Evolutionary conservation across 2,113 vertebrate species (phyloP).

Genomic region (Columbina picui): DNA sequence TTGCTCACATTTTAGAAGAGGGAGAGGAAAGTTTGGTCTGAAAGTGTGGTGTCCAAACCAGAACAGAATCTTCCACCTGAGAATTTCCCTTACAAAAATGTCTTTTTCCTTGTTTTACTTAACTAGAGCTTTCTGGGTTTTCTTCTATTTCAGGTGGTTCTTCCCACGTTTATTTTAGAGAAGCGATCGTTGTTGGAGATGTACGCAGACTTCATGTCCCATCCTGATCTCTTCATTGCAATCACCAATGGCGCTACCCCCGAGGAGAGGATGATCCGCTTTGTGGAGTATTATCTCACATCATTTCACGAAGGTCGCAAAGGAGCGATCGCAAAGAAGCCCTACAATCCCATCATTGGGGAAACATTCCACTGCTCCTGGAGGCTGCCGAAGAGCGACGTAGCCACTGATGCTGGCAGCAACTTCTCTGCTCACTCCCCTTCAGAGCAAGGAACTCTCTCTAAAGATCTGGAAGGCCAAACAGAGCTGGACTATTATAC

Average conservation of each 20-base stretch:
- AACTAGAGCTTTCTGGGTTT: neutral
- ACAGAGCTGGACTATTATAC: conserved; percentile 77
- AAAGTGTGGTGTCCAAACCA: neutral
- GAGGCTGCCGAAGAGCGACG: conserved; percentile 77
- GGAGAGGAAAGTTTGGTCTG: neutral
- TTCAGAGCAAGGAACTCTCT: conserved; percentile 46
- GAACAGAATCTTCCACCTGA: neutral
- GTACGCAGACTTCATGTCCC: conserved; percentile 99
- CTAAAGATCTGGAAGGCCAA: conserved; percentile 53
- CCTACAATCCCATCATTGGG: conserved; percentile 98
- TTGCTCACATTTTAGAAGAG: neutral
- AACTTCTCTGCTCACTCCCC: conserved; percentile 17
- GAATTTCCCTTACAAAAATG: neutral
- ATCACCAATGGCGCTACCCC: conserved; percentile 85
- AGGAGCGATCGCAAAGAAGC: conserved; percentile 97
- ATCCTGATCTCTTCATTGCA: conserved; percentile 91
- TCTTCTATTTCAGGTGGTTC: conserved; percentile 85
- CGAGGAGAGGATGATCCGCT: conserved; percentile 94
- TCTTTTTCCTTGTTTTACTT: neutral
- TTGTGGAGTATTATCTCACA: conserved; percentile 98
- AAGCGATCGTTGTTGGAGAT: conserved; percentile 97
- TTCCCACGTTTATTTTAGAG: conserved; percentile 97
- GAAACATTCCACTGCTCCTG: conserved; percentile 98
- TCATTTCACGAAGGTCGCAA: conserved; percentile 98
- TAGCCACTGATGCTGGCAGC: conserved; percentile 17